phyloP scores from a whole-genome alignment of 2,797 vertebrate genomes.

The Argentina silus region DNA sequence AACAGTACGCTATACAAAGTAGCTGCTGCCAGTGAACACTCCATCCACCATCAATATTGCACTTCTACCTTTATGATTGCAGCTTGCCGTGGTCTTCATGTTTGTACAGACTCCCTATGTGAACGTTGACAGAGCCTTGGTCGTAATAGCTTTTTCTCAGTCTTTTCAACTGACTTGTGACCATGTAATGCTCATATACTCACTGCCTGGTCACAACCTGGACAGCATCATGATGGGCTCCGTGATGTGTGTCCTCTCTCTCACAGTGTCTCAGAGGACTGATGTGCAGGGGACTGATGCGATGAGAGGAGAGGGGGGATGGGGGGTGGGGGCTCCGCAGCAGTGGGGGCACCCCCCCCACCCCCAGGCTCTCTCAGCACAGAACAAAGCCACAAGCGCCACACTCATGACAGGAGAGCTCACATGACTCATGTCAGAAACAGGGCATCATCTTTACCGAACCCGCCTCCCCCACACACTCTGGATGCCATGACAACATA shows the following conservation, averaged over 20 bases:
- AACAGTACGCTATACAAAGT: neutral
- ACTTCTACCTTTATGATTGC: neutral
- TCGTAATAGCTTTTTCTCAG: neutral
- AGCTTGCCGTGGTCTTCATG: neutral
- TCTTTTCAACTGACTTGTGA: neutral
- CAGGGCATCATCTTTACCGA: slow-evolving; percentile 31
- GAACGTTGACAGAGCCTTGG: too few relatives aligned
- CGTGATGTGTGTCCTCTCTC: slow-evolving; percentile 38
- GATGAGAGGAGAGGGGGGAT: neutral
- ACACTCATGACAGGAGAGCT: slow-evolving; percentile 12
- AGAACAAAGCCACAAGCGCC: slow-evolving; percentile 7
- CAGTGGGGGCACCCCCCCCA: neutral
- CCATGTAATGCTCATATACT: neutral
- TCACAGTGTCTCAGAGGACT: neutral
- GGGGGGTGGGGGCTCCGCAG: neutral
- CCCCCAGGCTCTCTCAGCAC: neutral
- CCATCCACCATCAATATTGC: neutral
- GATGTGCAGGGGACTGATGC: neutral
- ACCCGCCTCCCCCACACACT: slow-evolving; percentile 20
- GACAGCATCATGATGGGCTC: slow-evolving; percentile 49
- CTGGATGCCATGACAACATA: slow-evolving; percentile 46
- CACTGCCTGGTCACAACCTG: neutral
- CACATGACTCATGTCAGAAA: slow-evolving; percentile 37
- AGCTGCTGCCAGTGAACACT: neutral
- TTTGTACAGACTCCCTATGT: neutral